phyloP scores from a whole-genome alignment of 2,113 vertebrate genomes.

The Xiphophorus hellerii region DNA sequence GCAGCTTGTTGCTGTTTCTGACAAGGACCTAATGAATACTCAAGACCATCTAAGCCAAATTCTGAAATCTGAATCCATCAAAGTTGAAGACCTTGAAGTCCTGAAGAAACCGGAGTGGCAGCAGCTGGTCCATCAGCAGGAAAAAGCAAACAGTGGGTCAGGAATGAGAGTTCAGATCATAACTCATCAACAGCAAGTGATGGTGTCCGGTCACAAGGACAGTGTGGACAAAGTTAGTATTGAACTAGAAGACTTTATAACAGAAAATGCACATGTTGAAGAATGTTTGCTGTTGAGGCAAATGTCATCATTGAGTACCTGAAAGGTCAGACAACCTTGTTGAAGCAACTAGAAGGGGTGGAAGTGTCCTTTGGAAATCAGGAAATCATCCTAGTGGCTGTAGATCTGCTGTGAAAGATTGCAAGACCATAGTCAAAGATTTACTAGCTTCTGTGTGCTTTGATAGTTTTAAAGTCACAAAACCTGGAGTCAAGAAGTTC shows the following conservation, averaged over 20 bases:
- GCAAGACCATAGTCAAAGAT: conserved; percentile 37
- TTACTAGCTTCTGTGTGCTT: conserved; percentile 61
- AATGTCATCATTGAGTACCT: conserved; percentile 76
- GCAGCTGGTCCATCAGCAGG: conserved; percentile 52
- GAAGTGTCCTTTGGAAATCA: conserved; percentile 68
- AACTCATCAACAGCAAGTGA: conserved; percentile 59
- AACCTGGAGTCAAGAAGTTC: conserved; percentile 79
- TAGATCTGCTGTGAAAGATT: conserved; percentile 67
- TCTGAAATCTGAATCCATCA: conserved; percentile 68
- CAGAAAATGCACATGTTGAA: conserved; percentile 71
- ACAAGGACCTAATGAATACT: conserved; percentile 72
- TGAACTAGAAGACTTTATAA: conserved; percentile 77
- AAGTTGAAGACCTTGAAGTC: conserved; percentile 71
- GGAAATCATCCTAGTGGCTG: conserved; percentile 78
- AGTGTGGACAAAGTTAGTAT: conserved; percentile 56
- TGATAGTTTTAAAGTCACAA: conserved; percentile 64
- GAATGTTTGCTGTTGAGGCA: conserved; percentile 59
- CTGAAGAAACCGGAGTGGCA: conserved; percentile 76
- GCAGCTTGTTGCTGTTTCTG: conserved; percentile 71
- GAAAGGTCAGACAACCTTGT: conserved; percentile 44
- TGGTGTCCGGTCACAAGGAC: conserved; percentile 77
- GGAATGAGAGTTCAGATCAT: conserved; percentile 56
- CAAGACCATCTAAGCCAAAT: conserved; percentile 72
- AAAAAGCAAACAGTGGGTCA: conserved; percentile 44
- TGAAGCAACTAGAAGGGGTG: conserved; percentile 54